Percentiles rank a stretch among this genome's conserved stretches.
Conservation (phyloP, 2,888 invertebrate genomes). For the Drosophila trichaetosa region DNA sequence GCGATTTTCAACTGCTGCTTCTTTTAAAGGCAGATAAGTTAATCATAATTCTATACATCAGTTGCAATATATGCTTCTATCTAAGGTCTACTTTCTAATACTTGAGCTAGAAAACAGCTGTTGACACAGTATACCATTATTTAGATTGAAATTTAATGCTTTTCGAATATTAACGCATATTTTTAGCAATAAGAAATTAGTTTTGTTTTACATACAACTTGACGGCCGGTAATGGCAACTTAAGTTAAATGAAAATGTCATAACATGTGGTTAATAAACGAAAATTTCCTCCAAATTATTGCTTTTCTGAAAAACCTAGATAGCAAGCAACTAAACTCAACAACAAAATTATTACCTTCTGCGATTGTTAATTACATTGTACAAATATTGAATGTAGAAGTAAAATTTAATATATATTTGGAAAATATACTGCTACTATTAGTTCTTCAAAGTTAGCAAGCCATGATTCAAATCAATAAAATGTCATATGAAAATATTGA, state of each 20-base stretch:
- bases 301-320: neutral
- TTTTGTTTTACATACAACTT: neutral
- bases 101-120: neutral
- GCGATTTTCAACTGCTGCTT: neutral
- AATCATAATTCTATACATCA: neutral
- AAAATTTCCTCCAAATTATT: neutral
- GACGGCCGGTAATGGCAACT: neutral
- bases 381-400: neutral
- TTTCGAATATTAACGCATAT: neutral
- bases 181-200: neutral
- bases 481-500: neutral
- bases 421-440: neutral
- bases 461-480: neutral
- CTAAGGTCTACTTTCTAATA: neutral
- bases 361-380: neutral
- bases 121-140: neutral
- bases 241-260: neutral
- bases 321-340: neutral
- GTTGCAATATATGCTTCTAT: neutral
- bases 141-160: neutral
- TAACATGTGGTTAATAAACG: neutral
- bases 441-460: neutral
- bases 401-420: neutral
- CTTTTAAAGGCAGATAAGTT: neutral
- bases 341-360: rapidly evolving